Evolutionary conservation across 2,888 invertebrate genomes (phyloP), one percentile per base, ranked within the genome.

Genomic region (Brassicogethes aeneus): DNA sequence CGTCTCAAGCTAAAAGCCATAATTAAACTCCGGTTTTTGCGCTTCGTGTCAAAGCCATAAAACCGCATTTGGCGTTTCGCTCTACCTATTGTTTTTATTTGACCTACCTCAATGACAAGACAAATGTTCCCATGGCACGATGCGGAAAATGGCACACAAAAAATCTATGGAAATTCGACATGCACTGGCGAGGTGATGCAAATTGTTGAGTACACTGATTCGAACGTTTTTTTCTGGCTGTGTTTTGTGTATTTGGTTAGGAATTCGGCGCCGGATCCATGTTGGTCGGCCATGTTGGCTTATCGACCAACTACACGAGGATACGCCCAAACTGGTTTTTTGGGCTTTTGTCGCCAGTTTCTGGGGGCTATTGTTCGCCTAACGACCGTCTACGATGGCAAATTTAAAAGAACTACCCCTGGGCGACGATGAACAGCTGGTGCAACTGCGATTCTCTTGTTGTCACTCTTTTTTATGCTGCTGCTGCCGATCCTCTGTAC

Each of bases 251-350:
- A n/a, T n/a, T n/a, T n/a, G n/a, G 48, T 52, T 48, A 53, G 47
- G 44, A 42, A 44, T 55, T 47, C 44, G 53, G 53, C 51, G 57
- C 54, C 56, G 58, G 53, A 56, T 58, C 58, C 62, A 61, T 62
- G 58, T 60, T 62, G 53, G 56, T 55, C 65, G 59, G 66, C 66
- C 66, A 66, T 66, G 58, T 62, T 66, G 64, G 56, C 53, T 51
- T 61, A 60, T 66, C 66, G 66, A 66, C 65, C 66, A 66, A 66
- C 65, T 62, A 59, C 52, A 47, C 53, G 53, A 52, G 64, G 64
- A 61, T 56, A 65, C 66, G 66, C 66, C 66, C 66, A 60, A 59
- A 50, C 49, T 55, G 55, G 51, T 56, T 52, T 52, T 57, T 3
- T 7, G 10, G 12, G 8, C 55, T 56, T 53, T 53, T 50, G 53